These are phyloP conservation scores for Drosophila melanocephala DNA, from an alignment of 2,888 invertebrate species.

Conservation along the genomic window DNA sequence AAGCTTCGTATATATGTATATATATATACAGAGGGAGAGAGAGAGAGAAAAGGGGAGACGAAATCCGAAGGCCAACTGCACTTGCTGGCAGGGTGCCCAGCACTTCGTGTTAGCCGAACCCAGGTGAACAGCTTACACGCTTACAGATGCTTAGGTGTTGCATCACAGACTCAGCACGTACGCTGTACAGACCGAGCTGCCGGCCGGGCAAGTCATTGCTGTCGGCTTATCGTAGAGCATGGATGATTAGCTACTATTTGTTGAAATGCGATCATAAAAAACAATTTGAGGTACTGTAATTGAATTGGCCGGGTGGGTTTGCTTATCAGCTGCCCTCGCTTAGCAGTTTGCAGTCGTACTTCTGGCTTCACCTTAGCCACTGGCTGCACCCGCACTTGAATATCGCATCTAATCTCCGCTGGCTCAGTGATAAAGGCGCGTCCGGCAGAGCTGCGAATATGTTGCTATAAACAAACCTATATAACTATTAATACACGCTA, in stretches of 20 bases:
- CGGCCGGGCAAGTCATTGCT: conserved; percentile 12
- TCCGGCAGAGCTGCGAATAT: conserved; percentile 28
- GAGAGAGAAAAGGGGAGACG: background rate
- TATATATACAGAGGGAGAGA: background rate
- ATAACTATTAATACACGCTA: conserved; percentile 7
- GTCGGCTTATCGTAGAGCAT: conserved; percentile 31
- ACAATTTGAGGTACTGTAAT: conserved; percentile 31
- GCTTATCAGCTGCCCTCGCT: conserved; percentile 29
- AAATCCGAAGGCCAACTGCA: too few species aligned
- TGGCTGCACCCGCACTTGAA: conserved; percentile 52
- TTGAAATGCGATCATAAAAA: conserved; percentile 32
- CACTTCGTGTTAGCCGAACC: conserved; percentile 5
- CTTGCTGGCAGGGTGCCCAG: conserved; percentile 10
- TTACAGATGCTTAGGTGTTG: background rate
- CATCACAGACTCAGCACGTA: background rate
- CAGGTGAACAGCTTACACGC: background rate
- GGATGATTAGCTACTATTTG: background rate
- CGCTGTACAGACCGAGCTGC: background rate
- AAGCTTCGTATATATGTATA: too few species aligned
- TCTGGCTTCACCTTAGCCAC: conserved; percentile 22
- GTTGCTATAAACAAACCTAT: background rate
- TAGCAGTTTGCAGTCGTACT: conserved; percentile 22
- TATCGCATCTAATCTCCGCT: conserved; percentile 49
- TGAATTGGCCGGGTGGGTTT: conserved; percentile 11
- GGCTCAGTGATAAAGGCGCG: conserved; percentile 54